phyloP scores from a whole-genome alignment of 2,113 vertebrate genomes.

The Telmatochromis sp. region DNA sequence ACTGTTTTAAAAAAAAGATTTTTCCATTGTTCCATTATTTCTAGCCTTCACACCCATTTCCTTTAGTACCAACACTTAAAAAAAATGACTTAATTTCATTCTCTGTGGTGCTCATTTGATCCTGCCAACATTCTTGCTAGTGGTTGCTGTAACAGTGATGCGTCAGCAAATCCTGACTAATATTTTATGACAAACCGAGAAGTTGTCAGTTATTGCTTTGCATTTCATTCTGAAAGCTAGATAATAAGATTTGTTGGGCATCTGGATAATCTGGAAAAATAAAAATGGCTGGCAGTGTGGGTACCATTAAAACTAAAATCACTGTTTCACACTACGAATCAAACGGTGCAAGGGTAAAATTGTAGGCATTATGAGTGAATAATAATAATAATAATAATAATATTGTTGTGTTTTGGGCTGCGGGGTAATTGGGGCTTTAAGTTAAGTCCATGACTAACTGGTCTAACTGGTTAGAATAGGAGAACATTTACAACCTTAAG shows the following conservation, averaged over 20 bases:
- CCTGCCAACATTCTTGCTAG: constrained; percentile 1
- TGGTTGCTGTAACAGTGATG: not conserved
- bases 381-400: not conserved
- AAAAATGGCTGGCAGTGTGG: not conserved
- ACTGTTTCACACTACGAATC: not conserved
- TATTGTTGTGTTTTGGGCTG: not conserved
- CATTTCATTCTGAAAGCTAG: not conserved
- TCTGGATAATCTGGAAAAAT: not conserved
- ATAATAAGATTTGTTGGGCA: not conserved
- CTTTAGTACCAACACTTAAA: not conserved
- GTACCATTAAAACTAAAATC: not conserved
- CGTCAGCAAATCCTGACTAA: constrained; percentile 13
- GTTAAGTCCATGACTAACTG: not conserved
- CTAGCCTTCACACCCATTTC: constrained; percentile 17
- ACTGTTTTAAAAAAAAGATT: not conserved
- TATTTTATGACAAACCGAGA: not conserved
- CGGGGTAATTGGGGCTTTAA: rapidly evolving
- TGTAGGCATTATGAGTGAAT: not conserved
- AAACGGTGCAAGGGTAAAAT: not conserved
- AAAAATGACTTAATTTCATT: not conserved
- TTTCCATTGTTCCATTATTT: constrained; percentile 30
- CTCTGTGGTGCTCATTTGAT: not conserved
- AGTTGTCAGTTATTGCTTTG: not conserved
- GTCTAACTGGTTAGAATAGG: not conserved
- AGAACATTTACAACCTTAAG: not conserved